Evolutionary conservation across 2,888 invertebrate species (phyloP).

Genomic region (Lissonota sp.): DNA sequence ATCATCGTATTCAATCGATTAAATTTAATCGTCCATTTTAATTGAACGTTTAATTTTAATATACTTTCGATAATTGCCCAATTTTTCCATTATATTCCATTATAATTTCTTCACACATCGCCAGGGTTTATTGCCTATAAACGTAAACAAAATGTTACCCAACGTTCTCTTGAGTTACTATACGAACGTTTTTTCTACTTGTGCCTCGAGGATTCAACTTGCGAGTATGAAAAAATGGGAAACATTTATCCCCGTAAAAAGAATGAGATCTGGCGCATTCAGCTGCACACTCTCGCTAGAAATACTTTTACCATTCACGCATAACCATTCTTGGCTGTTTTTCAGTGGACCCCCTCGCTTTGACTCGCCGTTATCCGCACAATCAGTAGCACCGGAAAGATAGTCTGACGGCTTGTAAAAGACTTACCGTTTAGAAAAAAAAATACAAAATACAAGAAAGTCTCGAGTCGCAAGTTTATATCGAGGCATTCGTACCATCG

Average conservation of each 20-base stretch:
- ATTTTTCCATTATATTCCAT: background rate
- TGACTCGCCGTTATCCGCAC: no score
- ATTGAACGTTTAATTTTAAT: background rate
- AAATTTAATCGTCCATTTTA: background rate
- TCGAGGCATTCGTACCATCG: background rate
- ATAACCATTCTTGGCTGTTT: no score
- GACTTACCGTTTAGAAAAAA: conserved; percentile 28
- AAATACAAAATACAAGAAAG: conserved; percentile 63
- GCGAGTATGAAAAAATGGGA: no score
- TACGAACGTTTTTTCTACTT: no score
- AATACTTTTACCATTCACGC: conserved; percentile 54
- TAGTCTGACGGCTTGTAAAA: conserved; percentile 52
- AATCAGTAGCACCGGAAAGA: conserved; percentile 47
- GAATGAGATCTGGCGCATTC: no score
- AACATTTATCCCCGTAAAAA: no score
- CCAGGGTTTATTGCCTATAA: conserved; percentile 5
- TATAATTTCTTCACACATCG: background rate
- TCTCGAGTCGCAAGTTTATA: no score
- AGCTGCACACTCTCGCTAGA: no score
- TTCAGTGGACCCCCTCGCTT: no score
- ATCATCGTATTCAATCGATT: background rate
- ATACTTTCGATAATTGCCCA: background rate
- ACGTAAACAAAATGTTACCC: conserved; percentile 23
- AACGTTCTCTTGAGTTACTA: background rate
- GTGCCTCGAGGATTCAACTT: no score